Percentiles rank a stretch among this genome's conserved stretches.
Evolutionary conservation across 2,797 vertebrate genomes (phyloP).

Genomic region (Poecilia wingei): DNA sequence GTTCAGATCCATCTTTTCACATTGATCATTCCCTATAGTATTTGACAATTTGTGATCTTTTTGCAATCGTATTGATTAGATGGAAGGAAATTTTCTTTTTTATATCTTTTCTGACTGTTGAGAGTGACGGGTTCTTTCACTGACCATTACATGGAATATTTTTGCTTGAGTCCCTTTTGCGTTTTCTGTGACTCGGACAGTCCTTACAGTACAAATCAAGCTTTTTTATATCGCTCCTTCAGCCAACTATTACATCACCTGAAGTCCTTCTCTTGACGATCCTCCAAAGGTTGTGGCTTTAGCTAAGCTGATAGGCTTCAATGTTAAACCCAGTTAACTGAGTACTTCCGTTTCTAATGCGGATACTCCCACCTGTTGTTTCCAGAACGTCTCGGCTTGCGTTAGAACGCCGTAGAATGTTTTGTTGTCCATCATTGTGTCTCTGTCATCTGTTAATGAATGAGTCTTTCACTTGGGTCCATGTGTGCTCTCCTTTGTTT

Average conservation of each 20-base stretch:
- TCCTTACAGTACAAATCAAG: background rate
- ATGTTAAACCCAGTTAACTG: conserved; percentile 24
- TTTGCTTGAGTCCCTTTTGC: background rate
- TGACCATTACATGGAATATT: background rate
- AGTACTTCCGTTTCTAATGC: conserved; percentile 12
- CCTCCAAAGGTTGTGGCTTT: conserved; percentile 23
- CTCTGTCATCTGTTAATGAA: background rate
- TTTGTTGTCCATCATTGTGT: background rate
- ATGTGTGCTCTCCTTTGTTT: background rate
- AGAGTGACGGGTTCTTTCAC: background rate
- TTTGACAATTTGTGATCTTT: no score
- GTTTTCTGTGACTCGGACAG: background rate
- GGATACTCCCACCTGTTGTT: background rate
- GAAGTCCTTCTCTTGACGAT: conserved; percentile 32
- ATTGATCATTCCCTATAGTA: no score
- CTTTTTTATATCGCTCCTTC: background rate
- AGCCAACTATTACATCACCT: conserved; percentile 27
- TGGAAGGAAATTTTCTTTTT: background rate
- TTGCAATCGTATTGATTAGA: background rate
- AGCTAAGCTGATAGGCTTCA: conserved; percentile 35
- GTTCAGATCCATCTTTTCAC: background rate
- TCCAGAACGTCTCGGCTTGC: background rate
- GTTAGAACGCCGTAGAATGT: background rate
- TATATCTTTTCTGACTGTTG: background rate
- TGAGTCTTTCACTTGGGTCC: background rate